Conservation (phyloP, 2,113 vertebrate genomes). For the Xiphophorus maculatus region DNA sequence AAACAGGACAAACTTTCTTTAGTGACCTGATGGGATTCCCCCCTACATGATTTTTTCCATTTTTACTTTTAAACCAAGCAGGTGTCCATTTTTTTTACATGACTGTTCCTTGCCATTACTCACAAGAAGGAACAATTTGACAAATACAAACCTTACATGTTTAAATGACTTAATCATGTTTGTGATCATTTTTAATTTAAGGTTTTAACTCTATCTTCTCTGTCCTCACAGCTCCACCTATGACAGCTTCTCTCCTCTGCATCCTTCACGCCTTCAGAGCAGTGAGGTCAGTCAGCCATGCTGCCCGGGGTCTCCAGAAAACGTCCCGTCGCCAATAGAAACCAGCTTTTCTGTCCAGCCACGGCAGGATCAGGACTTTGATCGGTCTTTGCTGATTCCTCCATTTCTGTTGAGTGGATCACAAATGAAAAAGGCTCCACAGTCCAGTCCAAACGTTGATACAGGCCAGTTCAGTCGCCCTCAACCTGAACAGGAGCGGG, state of each 20-base stretch:
- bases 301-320: not conserved
- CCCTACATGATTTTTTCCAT: too few relatives aligned
- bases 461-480: not conserved
- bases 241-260: conserved; percentile 28
- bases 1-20: too few relatives aligned
- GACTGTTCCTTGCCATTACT: too few relatives aligned
- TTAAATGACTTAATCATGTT: too few relatives aligned
- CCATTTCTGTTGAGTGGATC: not conserved
- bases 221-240: conserved; percentile 32
- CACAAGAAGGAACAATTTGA: too few relatives aligned
- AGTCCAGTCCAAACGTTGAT: not conserved
- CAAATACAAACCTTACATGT: too few relatives aligned
- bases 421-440: not conserved
- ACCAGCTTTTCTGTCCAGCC: not conserved
- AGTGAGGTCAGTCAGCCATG: not conserved
- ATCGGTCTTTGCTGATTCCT: not conserved
- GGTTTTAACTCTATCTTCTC: not conserved
- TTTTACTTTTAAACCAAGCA: too few relatives aligned
- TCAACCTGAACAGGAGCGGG: not conserved
- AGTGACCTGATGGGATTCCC: too few relatives aligned
- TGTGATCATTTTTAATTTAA: too few relatives aligned
- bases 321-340: conserved; percentile 3
- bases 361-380: not conserved
- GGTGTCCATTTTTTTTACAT: too few relatives aligned
- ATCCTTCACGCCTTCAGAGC: conserved; percentile 1